Percentiles rank a stretch among this genome's conserved stretches.
phyloP scores from a whole-genome alignment of 2,113 vertebrate genomes.

The Poicephalus gulielmi region DNA sequence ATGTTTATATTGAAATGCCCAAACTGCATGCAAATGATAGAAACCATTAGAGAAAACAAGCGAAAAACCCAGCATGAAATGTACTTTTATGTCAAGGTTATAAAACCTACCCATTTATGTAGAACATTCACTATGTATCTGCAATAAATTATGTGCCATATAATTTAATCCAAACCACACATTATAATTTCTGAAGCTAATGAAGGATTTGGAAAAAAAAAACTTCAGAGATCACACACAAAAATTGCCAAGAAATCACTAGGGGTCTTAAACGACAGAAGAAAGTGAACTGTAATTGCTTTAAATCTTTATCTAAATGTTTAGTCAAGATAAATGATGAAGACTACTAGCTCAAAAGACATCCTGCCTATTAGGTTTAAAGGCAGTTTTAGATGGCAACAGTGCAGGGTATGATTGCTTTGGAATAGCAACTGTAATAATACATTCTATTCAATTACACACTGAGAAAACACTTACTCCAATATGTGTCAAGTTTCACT shows the following conservation, averaged over 20 bases:
- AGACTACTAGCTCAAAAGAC: background rate
- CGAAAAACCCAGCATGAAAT: background rate
- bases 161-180: background rate
- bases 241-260: background rate
- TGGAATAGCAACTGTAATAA: background rate
- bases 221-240: background rate
- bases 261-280: background rate
- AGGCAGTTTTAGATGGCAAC: background rate
- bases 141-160: background rate
- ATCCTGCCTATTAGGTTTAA: background rate
- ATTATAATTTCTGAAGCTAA: constrained; percentile 5
- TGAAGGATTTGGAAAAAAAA: background rate
- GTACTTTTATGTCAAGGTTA: constrained; percentile 8
- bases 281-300: background rate
- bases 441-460: background rate
- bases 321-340: background rate
- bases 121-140: background rate
- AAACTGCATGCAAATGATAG: background rate
- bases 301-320: constrained; percentile 2
- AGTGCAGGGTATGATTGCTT: background rate
- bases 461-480: background rate
- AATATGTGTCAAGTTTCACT: background rate
- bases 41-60: background rate
- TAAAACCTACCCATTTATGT: background rate
- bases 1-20: background rate